Conservation (phyloP, 2,113 vertebrate species). For the Cephalophus harveyi region DNA sequence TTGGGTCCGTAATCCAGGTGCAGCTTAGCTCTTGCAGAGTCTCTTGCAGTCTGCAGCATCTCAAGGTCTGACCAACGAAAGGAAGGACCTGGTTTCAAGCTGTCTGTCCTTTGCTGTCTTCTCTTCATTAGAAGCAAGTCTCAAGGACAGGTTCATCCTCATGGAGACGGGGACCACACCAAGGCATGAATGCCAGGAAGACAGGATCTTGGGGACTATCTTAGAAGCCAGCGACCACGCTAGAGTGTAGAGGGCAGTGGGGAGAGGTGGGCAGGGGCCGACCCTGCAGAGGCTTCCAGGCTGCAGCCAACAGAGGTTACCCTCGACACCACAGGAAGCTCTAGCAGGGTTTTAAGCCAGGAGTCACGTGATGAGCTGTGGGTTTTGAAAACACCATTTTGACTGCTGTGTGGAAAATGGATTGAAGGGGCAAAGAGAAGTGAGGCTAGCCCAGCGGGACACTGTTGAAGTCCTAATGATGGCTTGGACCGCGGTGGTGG, state of each 20-base stretch:
- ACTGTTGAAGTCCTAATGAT: too few species aligned
- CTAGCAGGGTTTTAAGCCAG: not conserved
- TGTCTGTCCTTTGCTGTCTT: not conserved
- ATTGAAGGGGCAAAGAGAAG: not conserved
- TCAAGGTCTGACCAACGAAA: not conserved
- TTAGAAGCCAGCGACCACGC: not conserved
- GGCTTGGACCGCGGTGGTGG: not conserved
- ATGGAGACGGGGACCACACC: rapidly evolving
- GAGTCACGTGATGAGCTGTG: not conserved
- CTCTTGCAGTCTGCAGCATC: not conserved
- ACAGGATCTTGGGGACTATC: too few species aligned
- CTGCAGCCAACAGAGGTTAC: not conserved
- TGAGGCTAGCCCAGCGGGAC: not conserved
- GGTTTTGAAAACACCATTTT: not conserved
- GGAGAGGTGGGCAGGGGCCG: not conserved
- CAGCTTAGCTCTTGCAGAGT: not conserved
- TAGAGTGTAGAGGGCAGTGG: too few species aligned
- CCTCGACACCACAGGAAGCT: not conserved
- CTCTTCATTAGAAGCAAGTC: not conserved
- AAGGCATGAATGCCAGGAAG: not conserved
- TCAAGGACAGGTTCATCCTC: not conserved
- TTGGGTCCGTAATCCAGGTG: not conserved
- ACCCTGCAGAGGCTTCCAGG: not conserved
- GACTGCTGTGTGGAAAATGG: not conserved
- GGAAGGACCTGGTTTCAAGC: not conserved